A percentile compares a stretch with the other conserved stretches of the same genome.
Conservation (phyloP, 2,797 vertebrate genomes). For the Echiichthys vipera region DNA sequence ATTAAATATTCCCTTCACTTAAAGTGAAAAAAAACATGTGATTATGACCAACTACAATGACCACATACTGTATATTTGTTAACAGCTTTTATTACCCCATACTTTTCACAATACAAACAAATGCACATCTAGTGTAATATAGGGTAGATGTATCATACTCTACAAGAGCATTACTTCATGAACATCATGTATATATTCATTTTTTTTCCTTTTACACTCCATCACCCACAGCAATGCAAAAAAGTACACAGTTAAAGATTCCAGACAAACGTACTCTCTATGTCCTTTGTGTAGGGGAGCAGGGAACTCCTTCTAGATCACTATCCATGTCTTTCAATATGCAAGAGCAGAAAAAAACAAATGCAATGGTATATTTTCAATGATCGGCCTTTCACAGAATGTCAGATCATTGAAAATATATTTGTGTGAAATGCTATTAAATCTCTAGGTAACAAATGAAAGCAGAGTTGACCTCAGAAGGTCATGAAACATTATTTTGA, state of each 20-base stretch:
- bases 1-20: too few species aligned
- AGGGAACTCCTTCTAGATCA: conserved; percentile 34
- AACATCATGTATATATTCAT: conserved; percentile 68
- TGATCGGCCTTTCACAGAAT: conserved; percentile 46
- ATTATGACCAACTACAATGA: not conserved
- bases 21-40: not conserved
- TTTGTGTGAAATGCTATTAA: conserved; percentile 19
- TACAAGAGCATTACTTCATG: conserved; percentile 78
- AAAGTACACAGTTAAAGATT: conserved; percentile 60
- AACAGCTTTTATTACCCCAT: conserved; percentile 71
- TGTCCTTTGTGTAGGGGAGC: conserved; percentile 37
- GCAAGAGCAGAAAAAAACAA: conserved; percentile 43
- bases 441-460: conserved; percentile 21
- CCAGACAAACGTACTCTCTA: conserved; percentile 68
- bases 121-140: conserved; percentile 68
- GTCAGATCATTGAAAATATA: conserved; percentile 34
- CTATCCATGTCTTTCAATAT: conserved; percentile 26
- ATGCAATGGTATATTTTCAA: conserved; percentile 13
- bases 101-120: conserved; percentile 72
- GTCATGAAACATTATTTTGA: conserved; percentile 6
- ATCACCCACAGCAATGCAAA: conserved; percentile 57
- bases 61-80: conserved; percentile 18
- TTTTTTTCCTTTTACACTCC: conserved; percentile 41
- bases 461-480: not conserved
- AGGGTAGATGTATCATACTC: conserved; percentile 72